Conservation (phyloP, 2,888 invertebrate species). For the Orthosia gracilis region DNA sequence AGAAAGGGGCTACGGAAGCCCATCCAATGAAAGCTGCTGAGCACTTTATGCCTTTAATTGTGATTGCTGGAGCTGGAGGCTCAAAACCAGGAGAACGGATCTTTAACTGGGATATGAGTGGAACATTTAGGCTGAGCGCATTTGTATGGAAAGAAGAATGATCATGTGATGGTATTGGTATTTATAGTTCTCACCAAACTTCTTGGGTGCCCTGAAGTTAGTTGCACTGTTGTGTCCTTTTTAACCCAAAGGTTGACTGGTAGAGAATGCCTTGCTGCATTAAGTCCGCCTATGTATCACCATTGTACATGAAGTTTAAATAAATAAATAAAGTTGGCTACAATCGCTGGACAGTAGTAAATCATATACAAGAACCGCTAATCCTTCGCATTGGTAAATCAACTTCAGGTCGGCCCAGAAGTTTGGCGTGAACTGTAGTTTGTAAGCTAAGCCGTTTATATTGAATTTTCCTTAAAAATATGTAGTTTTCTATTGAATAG, state of each 20-base stretch:
- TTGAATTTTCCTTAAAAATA: neutral
- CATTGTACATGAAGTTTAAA: no score
- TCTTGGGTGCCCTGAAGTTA: no score
- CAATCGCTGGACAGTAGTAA: no score
- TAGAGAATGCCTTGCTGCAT: no score
- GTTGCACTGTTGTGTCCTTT: no score
- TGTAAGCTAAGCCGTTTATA: neutral
- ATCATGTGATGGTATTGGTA: neutral
- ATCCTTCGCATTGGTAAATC: no score
- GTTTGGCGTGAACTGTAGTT: neutral
- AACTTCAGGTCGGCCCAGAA: no score
- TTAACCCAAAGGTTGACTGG: no score
- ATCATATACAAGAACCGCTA: no score
- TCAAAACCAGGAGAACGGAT: constrained; percentile 78
- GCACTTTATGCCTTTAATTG: constrained; percentile 87
- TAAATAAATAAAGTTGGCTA: no score
- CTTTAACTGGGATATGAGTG: constrained; percentile 87
- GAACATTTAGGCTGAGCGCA: constrained; percentile 82
- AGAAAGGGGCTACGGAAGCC: constrained; percentile 82
- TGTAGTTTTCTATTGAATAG: neutral
- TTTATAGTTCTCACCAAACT: neutral
- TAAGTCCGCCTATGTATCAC: no score
- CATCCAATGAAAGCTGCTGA: constrained; percentile 85
- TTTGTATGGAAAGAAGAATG: constrained; percentile 86
- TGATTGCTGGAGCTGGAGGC: constrained; percentile 86